These are phyloP conservation scores for Halocynthia roretzi DNA, from an alignment of 23 tunicate genomes.

Conservation along the genomic window DNA sequence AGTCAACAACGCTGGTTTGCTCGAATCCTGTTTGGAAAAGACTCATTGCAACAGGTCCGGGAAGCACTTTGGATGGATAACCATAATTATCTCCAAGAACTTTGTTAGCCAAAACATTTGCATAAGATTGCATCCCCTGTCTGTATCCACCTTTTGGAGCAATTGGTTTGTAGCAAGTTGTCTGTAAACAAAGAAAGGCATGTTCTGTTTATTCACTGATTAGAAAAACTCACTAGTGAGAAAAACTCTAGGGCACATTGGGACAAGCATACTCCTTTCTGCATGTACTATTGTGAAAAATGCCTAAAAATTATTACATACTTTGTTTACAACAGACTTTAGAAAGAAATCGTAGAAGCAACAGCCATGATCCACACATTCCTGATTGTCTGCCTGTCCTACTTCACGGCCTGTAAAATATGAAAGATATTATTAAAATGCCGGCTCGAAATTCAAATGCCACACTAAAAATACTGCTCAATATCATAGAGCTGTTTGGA, in stretches of 20 bases:
- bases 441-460: no score
- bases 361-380: conserved; percentile 2
- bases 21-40: background rate
- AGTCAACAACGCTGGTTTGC: background rate
- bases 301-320: background rate
- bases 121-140: no score
- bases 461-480: no score
- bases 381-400: background rate
- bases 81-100: background rate
- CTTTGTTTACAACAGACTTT: background rate
- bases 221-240: no score
- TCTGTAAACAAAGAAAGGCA: no score
- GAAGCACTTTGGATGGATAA: conserved; percentile 4
- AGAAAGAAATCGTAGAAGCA: background rate
- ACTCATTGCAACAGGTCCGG: conserved; percentile 4
- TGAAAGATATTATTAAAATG: background rate
- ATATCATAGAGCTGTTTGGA: no score
- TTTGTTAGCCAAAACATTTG: background rate
- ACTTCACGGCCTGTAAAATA: background rate
- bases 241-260: no score
- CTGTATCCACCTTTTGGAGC: no score
- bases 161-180: background rate
- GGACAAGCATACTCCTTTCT: no score
- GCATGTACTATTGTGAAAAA: background rate
- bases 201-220: no score